Conservation (phyloP, 2,888 invertebrate genomes). For the Drosophila prostipennis region DNA sequence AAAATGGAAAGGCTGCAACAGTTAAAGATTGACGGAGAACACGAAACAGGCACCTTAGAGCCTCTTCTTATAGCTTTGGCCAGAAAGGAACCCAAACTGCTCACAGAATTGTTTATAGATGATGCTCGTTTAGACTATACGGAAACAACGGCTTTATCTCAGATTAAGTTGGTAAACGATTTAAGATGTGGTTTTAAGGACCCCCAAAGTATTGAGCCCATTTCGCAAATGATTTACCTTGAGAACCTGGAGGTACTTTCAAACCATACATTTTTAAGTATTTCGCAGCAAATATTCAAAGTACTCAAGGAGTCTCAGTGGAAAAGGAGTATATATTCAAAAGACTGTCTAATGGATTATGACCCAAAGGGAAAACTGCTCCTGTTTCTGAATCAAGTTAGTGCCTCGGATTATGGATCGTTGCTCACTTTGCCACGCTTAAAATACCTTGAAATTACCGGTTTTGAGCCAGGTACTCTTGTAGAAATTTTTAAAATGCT, state of each 20-base stretch:
- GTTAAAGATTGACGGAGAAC: conserved; percentile 2
- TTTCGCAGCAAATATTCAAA: background rate
- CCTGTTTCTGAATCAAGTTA: background rate
- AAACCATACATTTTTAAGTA: background rate
- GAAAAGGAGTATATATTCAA: background rate
- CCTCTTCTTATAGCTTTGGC: background rate
- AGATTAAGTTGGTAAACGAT: background rate
- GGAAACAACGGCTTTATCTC: conserved; percentile 2
- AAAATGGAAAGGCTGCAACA: background rate
- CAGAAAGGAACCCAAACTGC: background rate
- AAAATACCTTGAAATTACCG: background rate
- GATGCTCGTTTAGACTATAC: background rate
- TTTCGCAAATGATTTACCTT: background rate
- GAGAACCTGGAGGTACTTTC: background rate
- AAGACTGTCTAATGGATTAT: background rate
- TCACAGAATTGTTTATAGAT: background rate
- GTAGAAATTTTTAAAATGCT: background rate
- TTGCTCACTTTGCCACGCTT: background rate
- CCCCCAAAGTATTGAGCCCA: background rate
- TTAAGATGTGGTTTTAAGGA: background rate
- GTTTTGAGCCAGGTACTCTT: background rate
- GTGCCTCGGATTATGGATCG: background rate
- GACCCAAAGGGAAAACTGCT: background rate
- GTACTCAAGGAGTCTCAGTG: background rate
- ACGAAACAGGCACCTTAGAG: conserved; percentile 5